Evolutionary conservation across 2,888 invertebrate genomes (phyloP).

Genomic region (Ernsta delagoae): DNA sequence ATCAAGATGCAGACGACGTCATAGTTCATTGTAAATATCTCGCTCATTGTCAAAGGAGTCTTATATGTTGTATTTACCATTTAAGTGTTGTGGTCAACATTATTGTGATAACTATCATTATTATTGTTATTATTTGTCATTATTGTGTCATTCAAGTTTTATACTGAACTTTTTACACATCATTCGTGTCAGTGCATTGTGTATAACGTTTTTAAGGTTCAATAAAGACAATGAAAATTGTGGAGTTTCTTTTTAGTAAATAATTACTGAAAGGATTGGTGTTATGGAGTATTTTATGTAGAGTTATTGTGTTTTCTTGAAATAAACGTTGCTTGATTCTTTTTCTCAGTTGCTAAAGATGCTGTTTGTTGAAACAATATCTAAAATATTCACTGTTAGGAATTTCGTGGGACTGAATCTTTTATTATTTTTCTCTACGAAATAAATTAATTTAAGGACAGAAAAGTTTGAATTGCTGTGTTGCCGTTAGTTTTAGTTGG

Average conservation of each 20-base stretch:
- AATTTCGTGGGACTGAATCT: no score
- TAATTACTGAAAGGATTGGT: slow-evolving; percentile 18
- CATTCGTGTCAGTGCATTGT: slow-evolving; percentile 40
- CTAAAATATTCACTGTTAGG: no score
- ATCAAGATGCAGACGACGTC: slow-evolving; percentile 46
- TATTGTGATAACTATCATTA: slow-evolving; percentile 73
- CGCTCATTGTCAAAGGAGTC: slow-evolving; percentile 55
- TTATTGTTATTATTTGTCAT: slow-evolving; percentile 40
- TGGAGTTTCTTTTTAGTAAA: slow-evolving; percentile 63
- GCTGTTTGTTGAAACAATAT: no score
- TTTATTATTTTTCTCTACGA: no score
- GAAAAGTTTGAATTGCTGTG: no score
- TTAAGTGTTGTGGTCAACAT: slow-evolving; percentile 73
- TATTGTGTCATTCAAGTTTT: slow-evolving; percentile 44
- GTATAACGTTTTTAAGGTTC: slow-evolving; percentile 44
- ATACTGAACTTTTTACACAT: slow-evolving; percentile 41
- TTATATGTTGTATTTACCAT: slow-evolving; percentile 66
- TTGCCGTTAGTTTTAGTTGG: no score
- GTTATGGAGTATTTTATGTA: no score
- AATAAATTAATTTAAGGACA: no score
- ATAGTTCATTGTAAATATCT: slow-evolving; percentile 61
- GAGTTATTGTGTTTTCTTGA: no score
- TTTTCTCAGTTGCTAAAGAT: no score
- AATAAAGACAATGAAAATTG: slow-evolving; percentile 70
- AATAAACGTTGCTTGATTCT: no score